Evolutionary conservation across 2,797 vertebrate species (phyloP), one percentile per base, ranked within the genome.

Genomic region (Lepidocolaptes lacrymiger): DNA sequence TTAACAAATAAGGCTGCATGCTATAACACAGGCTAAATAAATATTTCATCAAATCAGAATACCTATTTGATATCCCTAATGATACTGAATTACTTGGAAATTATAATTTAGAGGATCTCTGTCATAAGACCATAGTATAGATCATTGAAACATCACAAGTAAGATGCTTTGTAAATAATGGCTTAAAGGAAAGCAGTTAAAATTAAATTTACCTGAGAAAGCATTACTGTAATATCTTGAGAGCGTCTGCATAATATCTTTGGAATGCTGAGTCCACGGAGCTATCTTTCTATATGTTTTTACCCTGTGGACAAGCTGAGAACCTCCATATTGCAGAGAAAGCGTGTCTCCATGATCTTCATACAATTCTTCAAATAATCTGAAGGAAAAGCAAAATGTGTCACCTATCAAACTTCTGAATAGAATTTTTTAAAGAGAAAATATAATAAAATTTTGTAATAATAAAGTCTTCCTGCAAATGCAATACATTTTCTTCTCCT

Each of bases 281-380:
- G 99, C 99, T 30, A 99, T 99, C 97, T 99, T 99, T 83, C 99
- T 98, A 74, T 99, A 99, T 7, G 99, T 99, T 97, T 99, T 99
- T 22, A 99, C 99, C 81, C 99, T 98, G 96, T 99, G 99, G 67
- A 99, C 99, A 90, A 99, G 98, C 97, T 99, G 99, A 89, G 99
- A 99, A 54, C 99, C 99, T 15, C 99, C 99, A 0, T 99, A 99
- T 69, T 99, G 99, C 94, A 99, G 97, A 19, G 99, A 99, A 36
- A 99, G 97, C 0, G 99, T 99, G 97, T 99, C 99, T 39, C 99
- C 99, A 9, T 99, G 99, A 96, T 99, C 99, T 97, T 99, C 99
- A 59, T 99, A 99, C 34, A 99, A 97, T 97, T 99, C 99, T 95
- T 99, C 99, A 98, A 99, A 99, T 91, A 99, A 97, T 96, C 99